These are phyloP conservation scores for Habrosyne pyritoides DNA, from an alignment of 2,888 invertebrate species.

Conservation along the genomic window DNA sequence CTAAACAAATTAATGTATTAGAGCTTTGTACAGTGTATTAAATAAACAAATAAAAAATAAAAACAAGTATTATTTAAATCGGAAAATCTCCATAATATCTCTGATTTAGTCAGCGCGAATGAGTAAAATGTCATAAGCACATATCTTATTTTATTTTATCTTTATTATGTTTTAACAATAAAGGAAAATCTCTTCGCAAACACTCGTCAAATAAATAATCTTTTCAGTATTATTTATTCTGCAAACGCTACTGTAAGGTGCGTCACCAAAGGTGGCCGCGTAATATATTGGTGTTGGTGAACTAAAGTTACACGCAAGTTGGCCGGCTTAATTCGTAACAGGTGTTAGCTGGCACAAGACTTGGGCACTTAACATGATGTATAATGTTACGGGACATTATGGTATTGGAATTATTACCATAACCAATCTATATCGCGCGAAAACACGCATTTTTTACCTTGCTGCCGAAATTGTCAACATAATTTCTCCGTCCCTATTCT, in stretches of 20 bases:
- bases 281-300: slow-evolving; percentile 31
- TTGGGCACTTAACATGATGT: neutral
- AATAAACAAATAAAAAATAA: no score
- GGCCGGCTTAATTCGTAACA: slow-evolving; percentile 16
- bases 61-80: no score
- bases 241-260: slow-evolving; percentile 10
- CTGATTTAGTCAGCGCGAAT: slow-evolving; percentile 44
- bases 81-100: slow-evolving; percentile 68
- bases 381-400: neutral
- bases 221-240: no score
- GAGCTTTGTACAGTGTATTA: no score
- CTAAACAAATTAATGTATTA: no score
- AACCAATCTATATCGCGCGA: neutral
- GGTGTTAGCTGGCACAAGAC: slow-evolving; percentile 17
- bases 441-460: no score
- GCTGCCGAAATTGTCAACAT: no score
- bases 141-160: no score
- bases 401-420: neutral
- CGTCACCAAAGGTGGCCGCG: slow-evolving; percentile 28
- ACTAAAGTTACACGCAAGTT: slow-evolving; percentile 10
- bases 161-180: no score
- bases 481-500: no score
- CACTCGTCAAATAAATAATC: no score
- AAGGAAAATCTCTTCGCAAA: no score
- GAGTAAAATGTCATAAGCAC: slow-evolving; percentile 36